Base-by-base conservation (phyloP, 2,888 invertebrate genomes). In the Caenorhabditis japonica region DNA sequence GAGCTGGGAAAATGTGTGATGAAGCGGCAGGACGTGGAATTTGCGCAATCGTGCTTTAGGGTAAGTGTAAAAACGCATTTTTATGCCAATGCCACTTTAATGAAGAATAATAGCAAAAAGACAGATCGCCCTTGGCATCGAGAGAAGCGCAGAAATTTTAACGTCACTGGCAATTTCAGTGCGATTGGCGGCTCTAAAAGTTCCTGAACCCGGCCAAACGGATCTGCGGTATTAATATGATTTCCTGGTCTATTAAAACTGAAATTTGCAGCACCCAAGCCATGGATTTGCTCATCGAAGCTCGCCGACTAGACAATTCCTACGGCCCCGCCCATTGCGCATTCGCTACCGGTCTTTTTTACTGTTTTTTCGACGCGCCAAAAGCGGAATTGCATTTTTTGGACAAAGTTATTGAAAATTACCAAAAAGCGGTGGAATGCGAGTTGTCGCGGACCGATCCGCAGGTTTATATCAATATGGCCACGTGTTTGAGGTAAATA, bases 391-490 rank as follows among this genome's bases (percentile, higher is more conserved):
- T 56, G 10, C 25, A 62, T 15, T 58, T 34, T 30, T 30, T 71
- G 33, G 71, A 71, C 4, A 56, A 62, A 58, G 71, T 58, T 3
- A 30, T 62, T 3, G 49, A 56, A 12, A 71, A 61, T 33, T 71
- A 71, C 33, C n/a, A 44, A 25, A 62, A 71, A 21, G 71, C 71
- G 2, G 4, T 46, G 21, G 38, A 52, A 4, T 62, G 62, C 12
- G 71, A 71, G n/a, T 33, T 51, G 12, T 46, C 61, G 21, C 33
- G 46, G 41, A 58, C 43, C 1, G 62, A 71, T 46, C 58, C 58
- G 4, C 59, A 71, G 23, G 61, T 64, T 33, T 47, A 58, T 17
- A 53, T 71, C 4, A 71, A 71, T 30, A 64, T 64, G 62, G 62
- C 71, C 2, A 64, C 64, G 0, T 56, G 62, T 27, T 34, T 71